Base-by-base conservation (phyloP, 35 echinoderm and acorn worm species). In the Strongylocentrotus purpuratus region DNA sequence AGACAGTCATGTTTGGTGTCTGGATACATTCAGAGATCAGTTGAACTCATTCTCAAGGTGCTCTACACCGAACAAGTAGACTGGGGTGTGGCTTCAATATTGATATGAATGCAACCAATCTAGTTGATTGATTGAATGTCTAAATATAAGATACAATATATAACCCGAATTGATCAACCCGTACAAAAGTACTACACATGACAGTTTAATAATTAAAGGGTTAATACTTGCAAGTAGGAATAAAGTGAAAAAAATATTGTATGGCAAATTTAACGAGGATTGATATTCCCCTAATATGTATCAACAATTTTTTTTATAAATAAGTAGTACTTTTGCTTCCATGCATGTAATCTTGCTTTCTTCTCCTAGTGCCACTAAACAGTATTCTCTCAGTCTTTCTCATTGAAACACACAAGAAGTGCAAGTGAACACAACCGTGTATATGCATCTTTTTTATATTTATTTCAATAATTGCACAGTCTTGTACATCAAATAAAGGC, bases 21-120 rank as follows among this genome's bases (percentile, higher is more conserved):
- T 96, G 25, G 95, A 96, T 59, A 96, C 95, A 31, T 94, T 96
- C 48, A 94, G 92, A 46, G 93, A 96, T 90, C 95, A 94, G 93
- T 48, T 96, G 2, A 94, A 94, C 48, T 86, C 47, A 22, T 94
- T 96, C 92, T n/a, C 50, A 10, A 33, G 71, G 11, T 94, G 91
- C 41, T 47, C 91, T 14, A 55, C 11, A 46, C 46, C 91, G 7
- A 50, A 58, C n/a, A 93, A 93, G 48, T 93, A 35, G 32, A 46
- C 7, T 8, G 8, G 25, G 65, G 65, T n/a, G 20, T 78, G 65
- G 65, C 65, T 28, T 78, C 25, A 70, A 25, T 78, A 78, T 28
- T 7, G 4, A 78, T 28, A 7, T 78, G 22, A 78, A 78, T 78
- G 65, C 65, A 5, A 28, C 65, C 4, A 10, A 55, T 12, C 50